phyloP scores from a whole-genome alignment of 2,797 vertebrate genomes.

The Manis pentadactyla region DNA sequence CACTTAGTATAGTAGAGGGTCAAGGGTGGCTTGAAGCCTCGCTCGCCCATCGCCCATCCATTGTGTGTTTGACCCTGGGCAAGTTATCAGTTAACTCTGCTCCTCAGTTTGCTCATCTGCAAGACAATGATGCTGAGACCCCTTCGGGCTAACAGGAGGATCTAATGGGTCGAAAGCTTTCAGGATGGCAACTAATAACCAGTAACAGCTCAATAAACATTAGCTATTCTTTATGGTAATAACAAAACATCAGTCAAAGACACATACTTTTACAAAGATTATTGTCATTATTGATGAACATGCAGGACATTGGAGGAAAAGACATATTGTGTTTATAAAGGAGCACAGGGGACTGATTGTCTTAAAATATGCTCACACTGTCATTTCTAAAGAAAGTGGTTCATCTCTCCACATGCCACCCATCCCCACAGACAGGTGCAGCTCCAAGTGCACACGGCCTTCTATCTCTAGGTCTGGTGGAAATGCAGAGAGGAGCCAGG shows the following conservation, averaged over 20 bases:
- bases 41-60: background rate
- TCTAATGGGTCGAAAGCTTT: background rate
- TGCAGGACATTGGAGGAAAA: background rate
- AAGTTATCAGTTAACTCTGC: background rate
- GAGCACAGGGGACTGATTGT: background rate
- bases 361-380: background rate
- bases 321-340: background rate
- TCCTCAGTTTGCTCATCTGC: background rate
- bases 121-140: background rate
- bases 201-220: background rate
- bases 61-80: background rate
- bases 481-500: background rate
- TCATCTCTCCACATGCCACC: background rate
- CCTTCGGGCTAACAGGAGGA: background rate
- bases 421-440: too few relatives aligned
- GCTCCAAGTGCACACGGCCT: background rate
- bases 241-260: background rate
- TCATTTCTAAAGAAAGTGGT: background rate
- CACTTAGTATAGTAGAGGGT: background rate
- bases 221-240: background rate
- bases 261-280: background rate
- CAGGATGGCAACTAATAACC: background rate
- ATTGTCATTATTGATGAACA: background rate
- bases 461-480: background rate
- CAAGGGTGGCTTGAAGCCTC: background rate